These are phyloP conservation scores for Catocala fraxini DNA, from an alignment of 2,888 invertebrate species.

Conservation along the genomic window DNA sequence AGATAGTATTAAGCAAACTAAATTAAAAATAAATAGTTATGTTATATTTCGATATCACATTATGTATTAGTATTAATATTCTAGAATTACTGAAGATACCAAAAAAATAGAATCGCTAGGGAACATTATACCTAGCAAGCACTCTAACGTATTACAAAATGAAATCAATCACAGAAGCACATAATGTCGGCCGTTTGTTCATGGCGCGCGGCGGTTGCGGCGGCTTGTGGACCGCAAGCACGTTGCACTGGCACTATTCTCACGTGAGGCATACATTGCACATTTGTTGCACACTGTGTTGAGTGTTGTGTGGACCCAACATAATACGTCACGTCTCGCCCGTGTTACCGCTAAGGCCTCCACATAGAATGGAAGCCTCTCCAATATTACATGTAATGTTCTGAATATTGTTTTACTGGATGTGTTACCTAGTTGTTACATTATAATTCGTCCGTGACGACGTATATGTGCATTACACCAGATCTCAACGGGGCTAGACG, in stretches of 20 bases:
- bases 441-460: too few relatives aligned
- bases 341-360: slow-evolving; percentile 59
- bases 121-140: not conserved
- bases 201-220: not conserved
- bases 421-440: slow-evolving; percentile 27
- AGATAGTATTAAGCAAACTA: too few relatives aligned
- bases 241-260: slow-evolving; percentile 40
- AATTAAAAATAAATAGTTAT: too few relatives aligned
- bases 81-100: too few relatives aligned
- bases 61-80: too few relatives aligned
- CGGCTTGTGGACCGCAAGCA: slow-evolving; percentile 34
- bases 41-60: too few relatives aligned
- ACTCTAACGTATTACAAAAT: slow-evolving; percentile 18
- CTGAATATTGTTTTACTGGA: slow-evolving; percentile 53
- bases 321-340: slow-evolving; percentile 70
- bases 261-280: slow-evolving; percentile 54
- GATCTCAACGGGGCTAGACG: too few relatives aligned
- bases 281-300: slow-evolving; percentile 69
- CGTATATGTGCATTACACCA: too few relatives aligned
- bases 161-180: slow-evolving; percentile 42
- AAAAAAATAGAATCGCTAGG: too few relatives aligned
- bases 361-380: slow-evolving; percentile 61
- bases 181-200: slow-evolving; percentile 28
- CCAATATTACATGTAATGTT: slow-evolving; percentile 58
- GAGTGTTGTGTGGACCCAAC: slow-evolving; percentile 59